Evolutionary conservation across 1,140 invertebrate genomes (phyloP).

Genomic region (Bombus polaris): DNA sequence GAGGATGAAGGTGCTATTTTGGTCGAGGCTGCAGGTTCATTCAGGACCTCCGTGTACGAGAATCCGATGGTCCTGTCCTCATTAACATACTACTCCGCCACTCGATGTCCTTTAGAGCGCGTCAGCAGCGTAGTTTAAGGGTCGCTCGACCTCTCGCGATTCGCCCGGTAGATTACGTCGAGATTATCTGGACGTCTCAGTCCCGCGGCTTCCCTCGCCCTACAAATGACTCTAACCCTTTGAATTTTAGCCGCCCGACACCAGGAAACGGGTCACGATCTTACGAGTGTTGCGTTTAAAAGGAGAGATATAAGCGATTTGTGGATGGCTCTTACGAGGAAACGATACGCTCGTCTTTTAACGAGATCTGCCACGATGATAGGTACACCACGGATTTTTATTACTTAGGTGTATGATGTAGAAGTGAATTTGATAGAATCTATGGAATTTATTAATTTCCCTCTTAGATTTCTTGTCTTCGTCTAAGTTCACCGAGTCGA

Average conservation of each 20-base stretch:
- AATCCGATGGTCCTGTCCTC: constrained; percentile 61
- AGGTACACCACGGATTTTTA: no score
- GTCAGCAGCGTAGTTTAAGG: constrained; percentile 48
- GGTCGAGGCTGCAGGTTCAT: constrained; percentile 61
- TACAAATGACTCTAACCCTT: constrained; percentile 64
- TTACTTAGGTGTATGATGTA: no score
- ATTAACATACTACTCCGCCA: constrained; percentile 72
- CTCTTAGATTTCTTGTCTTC: no score
- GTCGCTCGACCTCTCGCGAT: constrained; percentile 57
- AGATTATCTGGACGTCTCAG: constrained; percentile 69
- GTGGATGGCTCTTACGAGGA: background rate
- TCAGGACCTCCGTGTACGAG: constrained; percentile 59
- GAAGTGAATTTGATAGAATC: no score
- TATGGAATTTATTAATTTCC: no score
- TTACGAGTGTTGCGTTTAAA: no score
- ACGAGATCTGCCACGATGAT: background rate
- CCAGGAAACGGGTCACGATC: background rate
- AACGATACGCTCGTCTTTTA: background rate
- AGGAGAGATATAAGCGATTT: background rate
- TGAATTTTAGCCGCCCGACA: constrained; percentile 49
- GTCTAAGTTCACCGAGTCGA: no score
- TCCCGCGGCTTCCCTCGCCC: constrained; percentile 43
- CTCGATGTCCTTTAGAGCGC: constrained; percentile 41
- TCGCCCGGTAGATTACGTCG: constrained; percentile 62
- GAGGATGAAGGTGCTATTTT: constrained; percentile 53